These are phyloP conservation scores for Calameuta idolon DNA, from an alignment of 2,888 invertebrate genomes.

Conservation along the genomic window DNA sequence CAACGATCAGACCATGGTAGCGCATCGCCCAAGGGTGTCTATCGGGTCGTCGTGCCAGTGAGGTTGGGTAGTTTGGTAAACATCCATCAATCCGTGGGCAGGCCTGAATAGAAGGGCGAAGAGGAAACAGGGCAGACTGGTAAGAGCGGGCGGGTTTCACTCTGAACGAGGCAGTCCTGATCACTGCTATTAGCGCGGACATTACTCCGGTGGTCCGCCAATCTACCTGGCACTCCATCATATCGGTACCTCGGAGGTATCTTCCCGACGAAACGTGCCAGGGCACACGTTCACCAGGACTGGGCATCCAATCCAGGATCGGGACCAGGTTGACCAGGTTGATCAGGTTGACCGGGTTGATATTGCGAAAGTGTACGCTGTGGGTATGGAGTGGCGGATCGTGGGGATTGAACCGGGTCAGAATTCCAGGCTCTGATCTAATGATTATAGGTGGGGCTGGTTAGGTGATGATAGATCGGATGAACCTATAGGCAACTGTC, in stretches of 20 bases:
- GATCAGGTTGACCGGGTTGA: neutral
- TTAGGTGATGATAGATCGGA: constrained; percentile 56
- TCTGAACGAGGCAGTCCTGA: constrained; percentile 67
- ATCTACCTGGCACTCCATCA: constrained; percentile 62
- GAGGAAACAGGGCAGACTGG: constrained; percentile 40
- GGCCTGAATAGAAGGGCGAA: constrained; percentile 23
- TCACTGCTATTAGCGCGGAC: constrained; percentile 72
- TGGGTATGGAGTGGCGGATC: neutral
- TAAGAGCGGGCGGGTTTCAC: constrained; percentile 56
- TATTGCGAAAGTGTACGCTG: neutral
- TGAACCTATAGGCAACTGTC: constrained; percentile 50
- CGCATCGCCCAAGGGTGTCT: constrained; percentile 34
- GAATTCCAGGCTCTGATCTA: neutral
- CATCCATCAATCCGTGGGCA: constrained; percentile 63
- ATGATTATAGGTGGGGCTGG: neutral
- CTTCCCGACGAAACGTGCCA: neutral
- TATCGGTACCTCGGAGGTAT: constrained; percentile 41
- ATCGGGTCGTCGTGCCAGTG: constrained; percentile 16
- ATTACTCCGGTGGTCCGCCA: constrained; percentile 71
- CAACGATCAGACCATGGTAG: constrained; percentile 27
- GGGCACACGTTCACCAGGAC: neutral
- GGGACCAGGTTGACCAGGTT: neutral
- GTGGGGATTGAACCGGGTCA: neutral
- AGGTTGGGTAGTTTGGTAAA: constrained; percentile 57
- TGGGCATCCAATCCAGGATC: neutral